Evolutionary conservation across 1,140 invertebrate species (phyloP), one percentile per base, ranked within the genome.

Genomic region (Maconellicoccus hirsutus): DNA sequence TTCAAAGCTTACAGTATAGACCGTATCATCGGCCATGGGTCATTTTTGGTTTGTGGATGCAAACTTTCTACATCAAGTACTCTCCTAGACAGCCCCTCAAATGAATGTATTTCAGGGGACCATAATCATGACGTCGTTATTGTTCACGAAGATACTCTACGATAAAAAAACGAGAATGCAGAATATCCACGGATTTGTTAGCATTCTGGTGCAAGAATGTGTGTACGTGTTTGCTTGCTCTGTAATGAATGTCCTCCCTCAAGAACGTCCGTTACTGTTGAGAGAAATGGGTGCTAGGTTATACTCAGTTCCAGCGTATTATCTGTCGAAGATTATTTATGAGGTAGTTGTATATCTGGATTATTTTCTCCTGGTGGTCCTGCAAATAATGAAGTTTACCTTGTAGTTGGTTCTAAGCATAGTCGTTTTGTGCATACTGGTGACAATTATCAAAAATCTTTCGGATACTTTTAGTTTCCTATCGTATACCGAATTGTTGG

Each of bases 171-270:
- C 81, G 0, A 83, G 85, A 70, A 87, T 89, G 69, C 86, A 89
- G 78, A 88, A 87, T 77, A 82, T 88, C n/a, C 83, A 88, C 77
- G 88, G 87, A 70, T 80, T 86, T 0, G 75, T 88, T 71, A 88
- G 88, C 78, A 79, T 88, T 19, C 83, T 87, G 52, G 83, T 88
- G 21, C 84, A 86, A 0, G 88, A 89, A 78, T 86, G 86, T 0
- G 85, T 87, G 73, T 89, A 89, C 76, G 85, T 86, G 8, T 87
- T 85, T 75, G 84, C 86, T 73, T 89, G 89, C 76, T 81, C 82
- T 1, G 86, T 87, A 7, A 85, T 87, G 74, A 83, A 88, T 75
- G 86, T 84, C 1, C 89, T 89, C 78, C 86, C 87, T 0, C 78
- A 81, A 66, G 86, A 89, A 81, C 79, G 89, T 70, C 84, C 86